Percentiles rank a stretch among this genome's conserved stretches.
Evolutionary conservation across 1,140 invertebrate species (phyloP).

Genomic region (Semibalanus balanoides): DNA sequence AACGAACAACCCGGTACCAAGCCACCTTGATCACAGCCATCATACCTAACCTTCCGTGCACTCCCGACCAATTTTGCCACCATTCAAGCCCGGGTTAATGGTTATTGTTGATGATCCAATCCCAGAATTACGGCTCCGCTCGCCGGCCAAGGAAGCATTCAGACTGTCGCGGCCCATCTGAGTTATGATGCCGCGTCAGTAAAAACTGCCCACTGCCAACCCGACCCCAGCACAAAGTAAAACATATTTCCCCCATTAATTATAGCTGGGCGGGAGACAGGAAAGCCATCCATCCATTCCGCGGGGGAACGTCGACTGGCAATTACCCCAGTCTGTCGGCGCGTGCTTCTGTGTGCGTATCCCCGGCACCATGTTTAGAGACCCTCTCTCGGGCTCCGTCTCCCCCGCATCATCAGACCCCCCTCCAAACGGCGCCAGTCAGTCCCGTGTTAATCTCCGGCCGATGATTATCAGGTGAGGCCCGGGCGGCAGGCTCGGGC

Average conservation of each 20-base stretch:
- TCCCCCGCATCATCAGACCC: no score
- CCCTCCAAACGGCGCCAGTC: no score
- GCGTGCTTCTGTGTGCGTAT: no score
- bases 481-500: no score
- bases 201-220: not conserved
- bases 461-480: no score
- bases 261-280: not conserved
- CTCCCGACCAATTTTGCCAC: not conserved
- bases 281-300: not conserved
- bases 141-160: not conserved
- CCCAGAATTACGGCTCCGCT: not conserved
- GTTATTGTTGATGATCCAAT: not conserved
- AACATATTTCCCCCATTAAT: not conserved
- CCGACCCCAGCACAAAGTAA: not conserved
- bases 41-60: no score
- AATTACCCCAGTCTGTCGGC: not conserved
- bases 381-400: no score
- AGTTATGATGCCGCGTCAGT: not conserved
- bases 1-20: no score
- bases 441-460: no score
- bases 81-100: not conserved
- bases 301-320: not conserved
- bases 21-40: no score
- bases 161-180: not conserved
- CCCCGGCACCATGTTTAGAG: no score